Conservation (phyloP, 2,797 vertebrate species). For the Sebastes cheni region DNA sequence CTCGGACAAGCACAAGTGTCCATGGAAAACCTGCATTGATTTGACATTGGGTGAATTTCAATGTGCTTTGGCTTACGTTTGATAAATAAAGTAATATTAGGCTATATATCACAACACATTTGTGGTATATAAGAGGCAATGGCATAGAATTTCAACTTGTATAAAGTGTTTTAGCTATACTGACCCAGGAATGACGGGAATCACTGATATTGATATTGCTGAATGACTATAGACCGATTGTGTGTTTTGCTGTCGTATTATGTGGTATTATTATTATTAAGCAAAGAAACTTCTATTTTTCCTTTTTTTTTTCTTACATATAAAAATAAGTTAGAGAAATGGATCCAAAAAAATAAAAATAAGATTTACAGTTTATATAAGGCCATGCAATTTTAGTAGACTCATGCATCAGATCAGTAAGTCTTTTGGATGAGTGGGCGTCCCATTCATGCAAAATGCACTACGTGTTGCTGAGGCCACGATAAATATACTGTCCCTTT, state of each 20-base stretch:
- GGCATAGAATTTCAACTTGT: slow-evolving; percentile 77
- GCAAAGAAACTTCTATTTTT: slow-evolving; percentile 69
- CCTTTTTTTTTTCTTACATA: slow-evolving; percentile 72
- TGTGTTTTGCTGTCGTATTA: slow-evolving; percentile 65
- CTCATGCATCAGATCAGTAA: slow-evolving; percentile 78
- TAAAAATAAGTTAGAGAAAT: slow-evolving; percentile 82
- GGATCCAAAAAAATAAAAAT: slow-evolving; percentile 70
- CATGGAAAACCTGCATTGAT: slow-evolving; percentile 79
- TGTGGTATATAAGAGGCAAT: slow-evolving; percentile 80
- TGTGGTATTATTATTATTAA: slow-evolving; percentile 73
- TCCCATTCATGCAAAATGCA: slow-evolving; percentile 80
- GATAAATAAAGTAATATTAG: slow-evolving; percentile 81
- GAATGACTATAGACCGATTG: slow-evolving; percentile 73
- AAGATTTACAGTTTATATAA: slow-evolving; percentile 78
- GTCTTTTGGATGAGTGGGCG: slow-evolving; percentile 75
- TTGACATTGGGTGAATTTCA: slow-evolving; percentile 80
- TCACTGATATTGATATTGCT: slow-evolving; percentile 73
- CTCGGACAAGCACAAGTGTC: slow-evolving; percentile 73
- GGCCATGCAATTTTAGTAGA: slow-evolving; percentile 81
- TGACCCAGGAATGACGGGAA: slow-evolving; percentile 65
- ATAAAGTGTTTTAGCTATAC: slow-evolving; percentile 73
- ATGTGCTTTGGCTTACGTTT: slow-evolving; percentile 83
- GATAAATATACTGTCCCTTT: slow-evolving; percentile 74
- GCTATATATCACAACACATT: slow-evolving; percentile 78
- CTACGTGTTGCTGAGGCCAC: slow-evolving; percentile 78